Evolutionary conservation across 2,888 invertebrate genomes (phyloP).

Genomic region (Oligia fasciuncula): DNA sequence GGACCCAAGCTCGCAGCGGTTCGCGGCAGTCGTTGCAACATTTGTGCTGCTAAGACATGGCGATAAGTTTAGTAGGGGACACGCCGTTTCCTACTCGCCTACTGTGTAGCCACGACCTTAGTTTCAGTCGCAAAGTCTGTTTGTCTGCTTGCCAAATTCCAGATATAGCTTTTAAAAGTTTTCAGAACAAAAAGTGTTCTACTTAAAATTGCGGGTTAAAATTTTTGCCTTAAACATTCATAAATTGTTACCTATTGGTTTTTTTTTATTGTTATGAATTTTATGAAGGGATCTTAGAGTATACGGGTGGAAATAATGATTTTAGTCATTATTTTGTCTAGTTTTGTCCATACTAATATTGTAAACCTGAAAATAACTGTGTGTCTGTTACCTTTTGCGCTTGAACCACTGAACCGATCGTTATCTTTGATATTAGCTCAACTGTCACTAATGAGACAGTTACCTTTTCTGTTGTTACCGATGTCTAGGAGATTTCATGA

Average conservation of each 20-base stretch:
- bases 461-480: too few species aligned
- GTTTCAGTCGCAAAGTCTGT: conserved; percentile 29
- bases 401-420: not conserved
- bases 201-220: conserved; percentile 36
- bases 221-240: conserved; percentile 27
- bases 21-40: not conserved
- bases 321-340: not conserved
- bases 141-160: conserved; percentile 47
- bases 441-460: too few species aligned
- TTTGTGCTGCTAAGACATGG: not conserved
- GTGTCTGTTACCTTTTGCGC: not conserved
- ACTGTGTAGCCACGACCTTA: conserved; percentile 1
- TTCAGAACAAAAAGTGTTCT: conserved; percentile 41
- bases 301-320: not conserved
- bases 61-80: not conserved
- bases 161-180: conserved; percentile 50
- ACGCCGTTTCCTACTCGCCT: not conserved
- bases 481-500: too few species aligned
- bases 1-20: not conserved
- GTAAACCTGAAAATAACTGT: not conserved
- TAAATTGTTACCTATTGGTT: conserved; percentile 27
- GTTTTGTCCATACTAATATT: not conserved
- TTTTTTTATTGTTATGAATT: conserved; percentile 9
- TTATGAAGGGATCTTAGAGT: not conserved
- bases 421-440: too few species aligned